Evolutionary conservation across 2,888 invertebrate genomes (phyloP).

Genomic region (Dynastes tityus): DNA sequence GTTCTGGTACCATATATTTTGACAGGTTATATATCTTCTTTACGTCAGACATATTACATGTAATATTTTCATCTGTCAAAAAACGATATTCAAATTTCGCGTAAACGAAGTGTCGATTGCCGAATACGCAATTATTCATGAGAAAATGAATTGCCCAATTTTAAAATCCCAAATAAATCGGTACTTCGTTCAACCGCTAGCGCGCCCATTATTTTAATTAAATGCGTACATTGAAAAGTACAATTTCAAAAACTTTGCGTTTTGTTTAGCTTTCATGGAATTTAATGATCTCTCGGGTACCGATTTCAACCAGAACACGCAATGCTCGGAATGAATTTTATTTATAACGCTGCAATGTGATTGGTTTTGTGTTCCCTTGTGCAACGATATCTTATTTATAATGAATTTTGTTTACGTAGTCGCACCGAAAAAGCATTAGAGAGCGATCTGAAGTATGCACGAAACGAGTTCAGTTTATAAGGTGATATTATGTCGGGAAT

Average conservation of each 20-base stretch:
- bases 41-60: background rate
- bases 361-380: constrained; percentile 20
- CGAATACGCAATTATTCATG: background rate
- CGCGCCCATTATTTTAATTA: background rate
- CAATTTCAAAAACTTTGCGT: constrained; percentile 17
- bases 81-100: background rate
- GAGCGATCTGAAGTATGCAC: background rate
- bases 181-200: background rate
- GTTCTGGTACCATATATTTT: no score
- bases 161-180: background rate
- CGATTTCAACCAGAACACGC: constrained; percentile 6
- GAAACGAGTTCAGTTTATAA: background rate
- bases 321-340: background rate
- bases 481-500: background rate
- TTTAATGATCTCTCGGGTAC: constrained; percentile 9
- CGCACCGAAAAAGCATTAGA: constrained; percentile 5
- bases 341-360: constrained; percentile 25
- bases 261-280: background rate
- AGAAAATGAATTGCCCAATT: background rate
- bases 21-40: no score
- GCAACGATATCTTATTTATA: constrained; percentile 29
- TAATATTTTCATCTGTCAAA: constrained; percentile 1
- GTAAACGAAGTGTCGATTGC: background rate
- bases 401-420: constrained; percentile 20
- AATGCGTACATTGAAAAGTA: background rate